Base-by-base conservation (phyloP, 2,113 vertebrate genomes). In the Myrmecobius fasciatus region DNA sequence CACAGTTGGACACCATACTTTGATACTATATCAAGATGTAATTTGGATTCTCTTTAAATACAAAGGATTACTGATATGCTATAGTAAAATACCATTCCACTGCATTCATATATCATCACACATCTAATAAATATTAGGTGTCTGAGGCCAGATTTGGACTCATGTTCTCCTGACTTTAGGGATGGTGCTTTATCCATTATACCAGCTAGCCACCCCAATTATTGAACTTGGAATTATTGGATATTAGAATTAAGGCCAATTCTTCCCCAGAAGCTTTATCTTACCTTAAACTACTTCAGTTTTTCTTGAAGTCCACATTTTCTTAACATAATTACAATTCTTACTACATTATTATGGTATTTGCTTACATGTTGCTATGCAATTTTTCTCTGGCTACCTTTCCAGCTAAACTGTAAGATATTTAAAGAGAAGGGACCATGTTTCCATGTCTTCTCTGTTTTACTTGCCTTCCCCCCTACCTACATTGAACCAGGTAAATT, bases 321-420 rank as follows among this genome's bases (percentile, higher is more conserved):
- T 36, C 67, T 43, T 83, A 83, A 83, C 60, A 43, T 83, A 83
- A 24, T 43, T 83, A 24, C 5, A 22, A 43, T 83, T 17, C 17
- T 83, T 83, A 83, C 67, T 43, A 22, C 67, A 22, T 83, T 83
- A 36, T 75, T 75, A 43, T 43, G 17, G 67, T 43, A 83, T 83
- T 43, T 83, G 31, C 60, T 67, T 67, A 88, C 24, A 49, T 49
- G 52, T 75, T 53, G 60, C 17, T 53, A 1, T 89, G 25, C 60
- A 47, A 0, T 60, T 94, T 51, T 92, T 91, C 52, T 93, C 47
- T n/a, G 75, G 89, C 8, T 47, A 43, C 60, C 47, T 88, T 43
- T 96, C 92, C 47, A 95, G 52, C 17, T 24, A 93, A 48, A 25
- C 43, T 83, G 91, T 28, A 36, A 43, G 8, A 92, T 88, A 53